A percentile compares a stretch with the other conserved stretches of the same genome.
These are phyloP conservation scores for Stegana nigrithorax DNA, from an alignment of 2,888 invertebrate species.

Conservation along the genomic window DNA sequence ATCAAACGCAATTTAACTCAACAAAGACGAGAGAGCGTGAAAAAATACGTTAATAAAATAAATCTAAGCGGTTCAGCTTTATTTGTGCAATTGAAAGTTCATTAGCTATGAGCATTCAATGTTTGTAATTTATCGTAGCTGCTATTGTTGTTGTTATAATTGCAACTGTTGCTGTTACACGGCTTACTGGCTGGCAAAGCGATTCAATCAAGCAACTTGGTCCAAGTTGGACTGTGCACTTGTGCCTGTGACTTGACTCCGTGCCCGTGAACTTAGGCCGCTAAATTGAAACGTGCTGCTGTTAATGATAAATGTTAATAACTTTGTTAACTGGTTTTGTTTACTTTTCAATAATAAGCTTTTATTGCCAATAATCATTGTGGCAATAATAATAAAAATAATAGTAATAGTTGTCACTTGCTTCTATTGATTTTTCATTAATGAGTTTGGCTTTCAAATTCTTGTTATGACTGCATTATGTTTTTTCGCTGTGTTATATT, in stretches of 20 bases:
- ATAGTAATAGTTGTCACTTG: not conserved
- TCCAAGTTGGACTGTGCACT: too few relatives aligned
- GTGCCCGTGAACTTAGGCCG: too few relatives aligned
- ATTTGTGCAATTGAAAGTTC: slow-evolving; percentile 8
- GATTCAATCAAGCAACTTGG: too few relatives aligned
- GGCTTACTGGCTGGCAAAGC: too few relatives aligned
- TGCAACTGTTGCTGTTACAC: not conserved
- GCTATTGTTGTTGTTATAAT: not conserved
- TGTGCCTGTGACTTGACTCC: too few relatives aligned
- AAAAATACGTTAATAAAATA: not conserved
- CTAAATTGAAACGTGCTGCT: too few relatives aligned
- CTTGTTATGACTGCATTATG: too few relatives aligned
- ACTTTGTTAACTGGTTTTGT: not conserved
- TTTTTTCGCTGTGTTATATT: too few relatives aligned
- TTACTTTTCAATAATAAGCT: not conserved
- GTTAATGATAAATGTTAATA: slow-evolving; percentile 16
- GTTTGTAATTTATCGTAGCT: not conserved
- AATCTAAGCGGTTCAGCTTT: too few relatives aligned
- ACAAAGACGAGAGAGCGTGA: not conserved
- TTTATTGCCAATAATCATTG: not conserved
- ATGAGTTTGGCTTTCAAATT: too few relatives aligned
- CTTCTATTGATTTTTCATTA: not conserved
- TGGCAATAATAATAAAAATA: not conserved
- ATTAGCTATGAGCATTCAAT: slow-evolving; percentile 15
- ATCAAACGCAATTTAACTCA: too few relatives aligned